A percentile compares a stretch with the other conserved stretches of the same genome.
Conservation (phyloP, 2,888 invertebrate species). For the Helobdella robusta region DNA sequence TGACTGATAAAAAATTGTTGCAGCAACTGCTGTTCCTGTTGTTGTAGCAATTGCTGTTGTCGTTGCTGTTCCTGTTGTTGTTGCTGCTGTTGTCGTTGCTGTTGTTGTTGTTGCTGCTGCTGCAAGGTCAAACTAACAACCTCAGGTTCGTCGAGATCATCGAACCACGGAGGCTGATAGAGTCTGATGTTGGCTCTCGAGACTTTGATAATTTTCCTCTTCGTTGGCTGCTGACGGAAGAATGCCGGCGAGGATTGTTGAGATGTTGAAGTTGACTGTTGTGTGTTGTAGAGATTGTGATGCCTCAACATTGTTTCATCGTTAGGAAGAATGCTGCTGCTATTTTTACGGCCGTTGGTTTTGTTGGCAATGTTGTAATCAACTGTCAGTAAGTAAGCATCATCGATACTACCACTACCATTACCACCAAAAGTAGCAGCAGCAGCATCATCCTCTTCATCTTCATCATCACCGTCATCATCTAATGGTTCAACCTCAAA, state of each 20-base stretch:
- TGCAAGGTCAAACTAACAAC: slow-evolving; percentile 30
- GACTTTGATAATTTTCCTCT: slow-evolving; percentile 55
- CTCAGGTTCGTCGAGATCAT: slow-evolving; percentile 62
- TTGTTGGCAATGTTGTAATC: not conserved
- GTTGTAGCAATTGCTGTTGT: too few species aligned
- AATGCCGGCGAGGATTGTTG: too few species aligned
- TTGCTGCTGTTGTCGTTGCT: slow-evolving; percentile 14
- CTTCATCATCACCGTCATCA: not conserved
- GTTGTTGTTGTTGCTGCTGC: slow-evolving; percentile 10
- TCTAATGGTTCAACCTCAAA: slow-evolving; percentile 58
- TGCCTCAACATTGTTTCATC: too few species aligned
- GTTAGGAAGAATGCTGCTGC: not conserved
- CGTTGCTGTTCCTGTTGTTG: slow-evolving; percentile 16
- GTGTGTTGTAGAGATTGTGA: too few species aligned
- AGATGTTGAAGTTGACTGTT: too few species aligned
- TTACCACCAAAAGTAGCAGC: not conserved
- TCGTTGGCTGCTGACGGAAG: slow-evolving; percentile 45
- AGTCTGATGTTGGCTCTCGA: slow-evolving; percentile 81
- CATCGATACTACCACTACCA: not conserved
- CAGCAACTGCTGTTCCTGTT: too few species aligned
- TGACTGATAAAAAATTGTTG: too few species aligned
- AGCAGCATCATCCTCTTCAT: not conserved
- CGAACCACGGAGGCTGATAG: slow-evolving; percentile 88
- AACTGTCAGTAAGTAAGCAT: not conserved
- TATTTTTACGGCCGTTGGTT: not conserved